These are phyloP conservation scores for Drosophila mayaguana DNA, from an alignment of 2,888 invertebrate species.

Conservation along the genomic window DNA sequence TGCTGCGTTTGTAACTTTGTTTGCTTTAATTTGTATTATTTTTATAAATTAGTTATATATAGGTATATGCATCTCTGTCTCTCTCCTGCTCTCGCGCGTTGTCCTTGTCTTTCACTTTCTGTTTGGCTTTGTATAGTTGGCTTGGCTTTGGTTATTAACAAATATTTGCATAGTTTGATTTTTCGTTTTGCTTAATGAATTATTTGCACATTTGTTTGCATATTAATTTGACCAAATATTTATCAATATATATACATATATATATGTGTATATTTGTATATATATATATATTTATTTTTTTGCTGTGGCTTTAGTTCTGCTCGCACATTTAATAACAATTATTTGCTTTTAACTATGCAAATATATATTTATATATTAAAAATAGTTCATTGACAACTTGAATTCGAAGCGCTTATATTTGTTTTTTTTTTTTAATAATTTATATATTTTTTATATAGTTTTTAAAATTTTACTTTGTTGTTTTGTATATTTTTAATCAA, in stretches of 20 bases:
- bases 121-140: background rate
- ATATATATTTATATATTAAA: constrained; percentile 44
- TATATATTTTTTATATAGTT: constrained; percentile 30
- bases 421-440: constrained; percentile 9
- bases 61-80: constrained; percentile 4
- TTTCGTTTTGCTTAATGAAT: constrained; percentile 30
- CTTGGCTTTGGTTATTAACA: constrained; percentile 47
- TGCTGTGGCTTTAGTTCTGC: constrained; percentile 3
- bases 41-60: background rate
- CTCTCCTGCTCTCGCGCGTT: constrained; percentile 20
- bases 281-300: constrained; percentile 16
- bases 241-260: constrained; percentile 14
- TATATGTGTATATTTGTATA: constrained; percentile 19
- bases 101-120: background rate
- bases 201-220: constrained; percentile 36
- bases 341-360: constrained; percentile 15
- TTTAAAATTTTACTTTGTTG: constrained; percentile 36
- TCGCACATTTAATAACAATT: constrained; percentile 46
- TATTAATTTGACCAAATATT: constrained; percentile 40
- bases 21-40: constrained; percentile 54
- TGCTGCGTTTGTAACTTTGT: constrained; percentile 79
- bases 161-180: constrained; percentile 60
- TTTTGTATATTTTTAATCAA: constrained; percentile 50
- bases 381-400: constrained; percentile 53
- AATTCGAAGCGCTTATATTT: constrained; percentile 42